Percentiles rank a stretch among this genome's conserved stretches.
Conservation (phyloP, 35 echinoderm and acorn worm species). For the Strongylocentrotus purpuratus region DNA sequence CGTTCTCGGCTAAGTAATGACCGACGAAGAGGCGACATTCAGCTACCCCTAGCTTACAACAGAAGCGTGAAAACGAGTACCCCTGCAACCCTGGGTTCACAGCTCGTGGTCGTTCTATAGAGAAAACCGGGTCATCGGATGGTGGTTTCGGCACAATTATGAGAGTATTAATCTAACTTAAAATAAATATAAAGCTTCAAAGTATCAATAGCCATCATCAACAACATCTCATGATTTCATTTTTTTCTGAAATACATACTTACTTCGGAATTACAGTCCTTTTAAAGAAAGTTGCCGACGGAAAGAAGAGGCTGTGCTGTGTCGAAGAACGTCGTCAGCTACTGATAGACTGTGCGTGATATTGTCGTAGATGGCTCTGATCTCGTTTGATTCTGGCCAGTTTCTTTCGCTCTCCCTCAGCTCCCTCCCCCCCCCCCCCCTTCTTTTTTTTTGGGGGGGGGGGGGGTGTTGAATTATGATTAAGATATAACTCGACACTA, state of each 20-base stretch:
- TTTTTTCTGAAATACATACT: neutral
- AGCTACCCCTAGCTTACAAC: no score
- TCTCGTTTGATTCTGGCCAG: no score
- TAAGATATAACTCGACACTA: no score
- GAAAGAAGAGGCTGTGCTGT: neutral
- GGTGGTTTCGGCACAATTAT: neutral
- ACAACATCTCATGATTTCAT: neutral
- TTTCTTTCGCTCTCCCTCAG: no score
- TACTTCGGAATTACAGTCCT: neutral
- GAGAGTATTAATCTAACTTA: neutral
- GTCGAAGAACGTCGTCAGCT: neutral
- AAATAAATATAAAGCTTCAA: neutral
- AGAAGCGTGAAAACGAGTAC: no score
- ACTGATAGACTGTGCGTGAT: neutral
- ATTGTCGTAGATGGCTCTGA: neutral
- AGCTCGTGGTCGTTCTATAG: neutral
- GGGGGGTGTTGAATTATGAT: no score
- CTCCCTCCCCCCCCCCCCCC: no score
- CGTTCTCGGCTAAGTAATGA: no score
- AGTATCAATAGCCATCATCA: neutral
- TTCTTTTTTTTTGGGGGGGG: no score
- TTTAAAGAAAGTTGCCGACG: neutral
- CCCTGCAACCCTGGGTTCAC: neutral
- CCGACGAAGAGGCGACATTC: no score
- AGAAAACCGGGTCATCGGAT: neutral